A percentile compares a stretch with the other conserved stretches of the same genome.
These are phyloP conservation scores for Nymphicus hollandicus DNA, from an alignment of 2,113 vertebrate genomes.

Conservation along the genomic window DNA sequence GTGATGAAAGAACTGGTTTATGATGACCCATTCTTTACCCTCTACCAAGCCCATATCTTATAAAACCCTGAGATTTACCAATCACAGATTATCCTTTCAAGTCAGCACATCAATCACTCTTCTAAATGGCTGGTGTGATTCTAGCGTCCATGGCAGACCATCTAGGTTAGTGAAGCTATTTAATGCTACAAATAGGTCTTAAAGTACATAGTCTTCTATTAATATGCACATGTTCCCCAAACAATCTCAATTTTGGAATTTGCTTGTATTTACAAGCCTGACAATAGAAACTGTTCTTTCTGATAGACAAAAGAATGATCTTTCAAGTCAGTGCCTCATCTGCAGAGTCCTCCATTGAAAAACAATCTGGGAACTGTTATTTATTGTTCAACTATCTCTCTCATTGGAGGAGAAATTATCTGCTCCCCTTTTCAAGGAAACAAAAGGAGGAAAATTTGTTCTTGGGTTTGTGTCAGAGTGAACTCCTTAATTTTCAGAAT, in stretches of 20 bases:
- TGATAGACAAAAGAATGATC: not conserved
- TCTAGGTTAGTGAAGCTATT: not conserved
- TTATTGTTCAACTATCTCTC: not conserved
- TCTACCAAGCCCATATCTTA: not conserved
- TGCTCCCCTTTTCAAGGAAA: not conserved
- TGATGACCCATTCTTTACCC: not conserved
- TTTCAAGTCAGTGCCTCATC: not conserved
- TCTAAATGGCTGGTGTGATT: not conserved
- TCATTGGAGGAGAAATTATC: not conserved
- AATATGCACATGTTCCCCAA: not conserved
- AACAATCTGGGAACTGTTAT: not conserved
- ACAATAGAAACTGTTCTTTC: not conserved
- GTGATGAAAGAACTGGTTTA: not conserved
- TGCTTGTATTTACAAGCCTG: not conserved
- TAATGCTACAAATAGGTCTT: not conserved
- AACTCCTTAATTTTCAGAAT: not conserved
- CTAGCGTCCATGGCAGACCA: not conserved
- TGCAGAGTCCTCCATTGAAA: not conserved
- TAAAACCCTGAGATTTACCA: not conserved
- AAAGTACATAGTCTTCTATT: not conserved
- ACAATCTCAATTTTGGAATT: not conserved
- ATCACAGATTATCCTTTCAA: not conserved
- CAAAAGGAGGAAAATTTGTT: not conserved
- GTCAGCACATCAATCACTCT: accelerated
- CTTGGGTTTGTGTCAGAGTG: not conserved